These are phyloP conservation scores for Thamnophis sirtalis DNA, from an alignment of 2,113 vertebrate species.

Conservation along the genomic window DNA sequence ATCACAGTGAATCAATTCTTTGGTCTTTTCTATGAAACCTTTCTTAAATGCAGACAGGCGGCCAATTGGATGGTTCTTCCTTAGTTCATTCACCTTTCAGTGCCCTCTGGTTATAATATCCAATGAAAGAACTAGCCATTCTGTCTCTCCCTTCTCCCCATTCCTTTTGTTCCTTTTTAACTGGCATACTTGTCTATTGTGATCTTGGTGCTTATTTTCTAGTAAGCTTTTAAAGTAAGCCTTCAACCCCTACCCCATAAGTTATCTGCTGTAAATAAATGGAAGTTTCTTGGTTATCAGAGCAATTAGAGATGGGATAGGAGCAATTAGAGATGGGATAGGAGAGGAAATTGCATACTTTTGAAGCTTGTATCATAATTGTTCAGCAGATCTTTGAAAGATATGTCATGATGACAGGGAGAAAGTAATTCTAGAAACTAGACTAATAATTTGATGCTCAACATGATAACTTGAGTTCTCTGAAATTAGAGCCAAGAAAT, in stretches of 20 bases:
- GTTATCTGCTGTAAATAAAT: not conserved
- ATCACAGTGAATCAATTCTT: conserved; percentile 65
- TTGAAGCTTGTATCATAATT: not conserved
- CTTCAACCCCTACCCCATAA: not conserved
- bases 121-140: conserved; percentile 6
- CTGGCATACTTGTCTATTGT: not conserved
- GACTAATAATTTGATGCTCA: not conserved
- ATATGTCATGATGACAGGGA: not conserved
- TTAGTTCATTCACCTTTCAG: conserved; percentile 54
- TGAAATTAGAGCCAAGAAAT: not conserved
- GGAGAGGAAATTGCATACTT: not conserved
- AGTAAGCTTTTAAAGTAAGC: not conserved
- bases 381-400: not conserved
- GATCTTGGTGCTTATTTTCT: not conserved
- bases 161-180: not conserved
- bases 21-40: conserved; percentile 53
- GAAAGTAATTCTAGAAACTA: not conserved
- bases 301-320: not conserved
- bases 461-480: not conserved
- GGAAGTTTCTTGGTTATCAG: not conserved
- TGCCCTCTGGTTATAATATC: conserved; percentile 53
- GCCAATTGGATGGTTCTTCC: conserved; percentile 53
- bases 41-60: conserved; percentile 50
- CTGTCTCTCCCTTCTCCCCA: not conserved
- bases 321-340: not conserved